Conservation (phyloP, 2,888 invertebrate genomes). For the Lasius platythorax region DNA sequence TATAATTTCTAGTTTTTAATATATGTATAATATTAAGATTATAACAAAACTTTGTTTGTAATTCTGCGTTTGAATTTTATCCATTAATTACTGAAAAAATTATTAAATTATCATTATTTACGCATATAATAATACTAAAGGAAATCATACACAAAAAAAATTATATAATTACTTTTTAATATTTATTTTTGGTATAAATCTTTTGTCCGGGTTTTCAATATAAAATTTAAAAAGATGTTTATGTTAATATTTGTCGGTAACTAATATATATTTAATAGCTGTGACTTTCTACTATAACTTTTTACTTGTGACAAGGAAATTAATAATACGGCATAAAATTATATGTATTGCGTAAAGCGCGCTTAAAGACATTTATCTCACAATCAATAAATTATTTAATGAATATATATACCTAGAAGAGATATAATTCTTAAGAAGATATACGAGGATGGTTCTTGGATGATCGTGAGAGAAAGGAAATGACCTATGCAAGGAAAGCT, state of each 20-base stretch:
- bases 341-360: constrained; percentile 63
- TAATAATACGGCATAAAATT: constrained; percentile 57
- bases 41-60: neutral
- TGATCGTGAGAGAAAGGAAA: constrained; percentile 67
- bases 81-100: constrained; percentile 47
- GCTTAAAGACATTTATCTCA: constrained; percentile 68
- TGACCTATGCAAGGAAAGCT: constrained; percentile 59
- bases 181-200: neutral
- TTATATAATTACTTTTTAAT: neutral
- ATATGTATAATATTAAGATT: neutral
- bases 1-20: neutral
- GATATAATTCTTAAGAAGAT: constrained; percentile 37
- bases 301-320: constrained; percentile 54
- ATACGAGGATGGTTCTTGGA: constrained; percentile 31
- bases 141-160: neutral
- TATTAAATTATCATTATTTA: neutral
- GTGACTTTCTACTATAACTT: neutral
- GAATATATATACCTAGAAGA: constrained; percentile 61
- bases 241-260: neutral
- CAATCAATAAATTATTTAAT: constrained; percentile 64
- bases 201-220: neutral
- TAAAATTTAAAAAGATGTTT: neutral
- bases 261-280: neutral
- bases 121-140: neutral
- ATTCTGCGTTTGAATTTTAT: neutral